These are phyloP conservation scores for Callimorpha dominula DNA, from an alignment of 2,888 invertebrate species.

Conservation along the genomic window DNA sequence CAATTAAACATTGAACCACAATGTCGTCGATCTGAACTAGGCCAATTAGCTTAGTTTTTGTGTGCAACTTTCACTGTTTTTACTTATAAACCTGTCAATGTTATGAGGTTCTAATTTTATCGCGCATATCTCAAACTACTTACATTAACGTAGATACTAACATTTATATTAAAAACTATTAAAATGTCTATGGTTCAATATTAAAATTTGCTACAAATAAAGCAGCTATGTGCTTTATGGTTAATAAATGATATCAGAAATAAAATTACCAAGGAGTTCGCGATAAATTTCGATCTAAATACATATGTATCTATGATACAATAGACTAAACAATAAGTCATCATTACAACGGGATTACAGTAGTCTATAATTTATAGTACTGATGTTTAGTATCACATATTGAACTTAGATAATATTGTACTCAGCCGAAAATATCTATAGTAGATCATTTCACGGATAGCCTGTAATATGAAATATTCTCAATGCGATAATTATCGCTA, in stretches of 20 bases:
- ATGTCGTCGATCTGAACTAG: too few species aligned
- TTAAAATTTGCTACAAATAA: background rate
- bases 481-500: background rate
- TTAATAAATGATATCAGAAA: conserved; percentile 2
- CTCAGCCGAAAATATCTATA: background rate
- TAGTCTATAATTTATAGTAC: conserved; percentile 12
- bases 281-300: background rate
- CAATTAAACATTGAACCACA: too few species aligned
- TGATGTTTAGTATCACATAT: conserved; percentile 17
- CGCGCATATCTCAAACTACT: background rate
- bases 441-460: background rate
- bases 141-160: too few species aligned
- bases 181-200: background rate
- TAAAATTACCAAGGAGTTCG: background rate
- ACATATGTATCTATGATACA: background rate
- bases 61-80: background rate
- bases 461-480: background rate
- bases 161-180: background rate
- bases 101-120: too few species aligned
- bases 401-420: conserved; percentile 8
- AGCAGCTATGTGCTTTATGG: background rate
- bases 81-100: background rate
- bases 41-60: background rate
- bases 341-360: conserved; percentile 14
- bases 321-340: conserved; percentile 9